A percentile compares a stretch with the other conserved stretches of the same genome.
Conservation (phyloP, 2,888 invertebrate species). For the Cheilosia vulpina region DNA sequence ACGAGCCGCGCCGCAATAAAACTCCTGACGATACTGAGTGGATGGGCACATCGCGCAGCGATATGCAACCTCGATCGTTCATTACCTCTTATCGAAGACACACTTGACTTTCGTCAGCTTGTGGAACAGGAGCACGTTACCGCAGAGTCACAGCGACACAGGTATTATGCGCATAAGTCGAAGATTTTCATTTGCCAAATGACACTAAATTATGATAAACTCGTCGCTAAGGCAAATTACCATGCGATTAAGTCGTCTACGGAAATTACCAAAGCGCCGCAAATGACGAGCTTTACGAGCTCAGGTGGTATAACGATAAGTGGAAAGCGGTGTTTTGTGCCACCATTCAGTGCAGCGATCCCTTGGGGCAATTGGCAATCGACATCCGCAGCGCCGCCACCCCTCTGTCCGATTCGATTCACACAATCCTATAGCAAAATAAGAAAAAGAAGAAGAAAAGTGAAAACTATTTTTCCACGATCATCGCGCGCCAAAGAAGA, state of each 20-base stretch:
- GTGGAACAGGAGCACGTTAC: conserved; percentile 41
- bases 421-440: neutral
- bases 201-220: conserved; percentile 70
- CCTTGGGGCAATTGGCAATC: conserved; percentile 24
- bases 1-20: conserved; percentile 22
- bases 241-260: conserved; percentile 52
- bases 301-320: conserved; percentile 39
- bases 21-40: conserved; percentile 29
- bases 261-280: conserved; percentile 33
- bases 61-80: conserved; percentile 7
- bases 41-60: neutral
- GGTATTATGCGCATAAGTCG: conserved; percentile 51
- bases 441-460: conserved; percentile 30
- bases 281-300: conserved; percentile 41
- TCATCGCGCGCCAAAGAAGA: conserved; percentile 17
- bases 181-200: conserved; percentile 63
- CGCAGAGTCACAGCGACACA: neutral
- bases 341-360: conserved; percentile 18
- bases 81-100: conserved; percentile 20
- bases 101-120: conserved; percentile 10
- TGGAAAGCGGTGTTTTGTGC: conserved; percentile 36
- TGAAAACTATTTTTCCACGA: conserved; percentile 48
- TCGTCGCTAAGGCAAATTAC: conserved; percentile 52
- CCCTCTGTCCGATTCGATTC: neutral
- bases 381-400: neutral